phyloP scores from a whole-genome alignment of 2,888 invertebrate genomes.

The Hetaerina titia region DNA sequence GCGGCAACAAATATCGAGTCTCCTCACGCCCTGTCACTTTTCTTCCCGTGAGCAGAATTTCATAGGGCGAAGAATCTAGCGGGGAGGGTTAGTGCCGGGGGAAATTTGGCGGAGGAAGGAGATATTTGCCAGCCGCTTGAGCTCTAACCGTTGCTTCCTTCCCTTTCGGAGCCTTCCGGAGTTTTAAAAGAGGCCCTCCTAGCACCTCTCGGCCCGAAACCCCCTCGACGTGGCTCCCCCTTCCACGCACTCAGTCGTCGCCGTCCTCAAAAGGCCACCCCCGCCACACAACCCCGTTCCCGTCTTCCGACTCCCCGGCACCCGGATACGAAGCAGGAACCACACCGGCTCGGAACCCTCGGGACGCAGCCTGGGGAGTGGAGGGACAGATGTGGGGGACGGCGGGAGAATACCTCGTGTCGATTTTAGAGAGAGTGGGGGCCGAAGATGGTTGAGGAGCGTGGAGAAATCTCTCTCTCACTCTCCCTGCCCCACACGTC shows the following conservation, averaged over 20 bases:
- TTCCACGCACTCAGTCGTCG: too few species aligned
- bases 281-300: background rate
- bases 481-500: background rate
- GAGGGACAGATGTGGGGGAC: background rate
- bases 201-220: background rate
- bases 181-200: background rate
- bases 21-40: background rate
- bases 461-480: background rate
- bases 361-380: background rate
- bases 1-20: background rate
- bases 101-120: constrained; percentile 23
- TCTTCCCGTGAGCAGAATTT: background rate
- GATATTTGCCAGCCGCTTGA: constrained; percentile 45
- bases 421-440: too few species aligned
- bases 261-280: background rate
- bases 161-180: background rate
- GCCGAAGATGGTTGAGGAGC: too few species aligned
- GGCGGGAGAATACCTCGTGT: too few species aligned
- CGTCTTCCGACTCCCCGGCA: background rate
- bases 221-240: background rate
- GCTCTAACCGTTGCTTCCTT: constrained; percentile 23
- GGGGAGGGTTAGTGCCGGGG: background rate
- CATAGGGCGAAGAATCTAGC: background rate
- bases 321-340: constrained; percentile 36
- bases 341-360: constrained; percentile 3